Evolutionary conservation across 2,888 invertebrate genomes (phyloP).

Genomic region (Charanyca ferruginea): DNA sequence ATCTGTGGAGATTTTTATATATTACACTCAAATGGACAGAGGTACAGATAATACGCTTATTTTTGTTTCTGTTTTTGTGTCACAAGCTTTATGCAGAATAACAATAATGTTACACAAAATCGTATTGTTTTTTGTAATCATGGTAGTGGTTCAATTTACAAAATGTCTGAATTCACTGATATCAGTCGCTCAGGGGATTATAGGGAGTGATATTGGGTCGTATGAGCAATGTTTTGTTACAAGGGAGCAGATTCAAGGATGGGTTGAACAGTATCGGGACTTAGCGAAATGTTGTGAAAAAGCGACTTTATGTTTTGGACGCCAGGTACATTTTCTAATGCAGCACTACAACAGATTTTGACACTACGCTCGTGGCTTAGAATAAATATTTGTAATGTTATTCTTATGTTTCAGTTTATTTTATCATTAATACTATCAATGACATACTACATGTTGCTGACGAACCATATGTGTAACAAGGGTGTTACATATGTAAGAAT

Average conservation of each 20-base stretch:
- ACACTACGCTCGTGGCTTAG: not conserved
- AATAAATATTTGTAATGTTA: not conserved
- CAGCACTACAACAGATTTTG: not conserved
- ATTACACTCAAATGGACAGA: not conserved
- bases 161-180: not conserved
- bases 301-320: conserved; percentile 7
- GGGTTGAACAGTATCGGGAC: not conserved
- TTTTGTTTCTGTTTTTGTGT: not conserved
- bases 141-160: not conserved
- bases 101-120: not conserved
- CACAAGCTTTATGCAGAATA: not conserved
- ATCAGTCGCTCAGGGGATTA: not conserved
- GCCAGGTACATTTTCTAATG: conserved; percentile 20
- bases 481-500: conserved; percentile 17
- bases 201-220: not conserved
- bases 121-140: not conserved
- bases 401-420: conserved; percentile 27
- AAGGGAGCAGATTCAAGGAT: not conserved
- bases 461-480: conserved; percentile 28
- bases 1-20: not conserved
- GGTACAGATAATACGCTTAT: not conserved
- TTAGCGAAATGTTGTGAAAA: not conserved
- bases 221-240: not conserved
- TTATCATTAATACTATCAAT: conserved; percentile 19
- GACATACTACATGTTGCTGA: conserved; percentile 31